Conservation (phyloP, 64 coral and sea anemone species). For the Montipora cactus region DNA sequence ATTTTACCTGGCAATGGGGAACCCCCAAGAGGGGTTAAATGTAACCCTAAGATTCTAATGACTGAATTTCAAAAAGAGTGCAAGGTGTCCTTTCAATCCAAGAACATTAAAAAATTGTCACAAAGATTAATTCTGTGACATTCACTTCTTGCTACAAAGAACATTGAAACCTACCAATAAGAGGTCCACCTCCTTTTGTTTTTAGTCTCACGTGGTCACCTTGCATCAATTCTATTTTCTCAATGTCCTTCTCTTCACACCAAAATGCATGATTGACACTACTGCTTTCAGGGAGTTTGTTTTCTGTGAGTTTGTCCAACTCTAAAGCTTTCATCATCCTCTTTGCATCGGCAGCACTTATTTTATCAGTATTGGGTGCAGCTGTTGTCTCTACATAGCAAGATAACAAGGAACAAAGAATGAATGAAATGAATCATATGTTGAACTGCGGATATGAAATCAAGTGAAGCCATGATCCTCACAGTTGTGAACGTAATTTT, state of each 20-base stretch:
- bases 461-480: too few relatives aligned
- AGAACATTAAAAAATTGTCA: too few relatives aligned
- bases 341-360: slow-evolving; percentile 58
- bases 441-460: too few relatives aligned
- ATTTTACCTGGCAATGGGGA: too few relatives aligned
- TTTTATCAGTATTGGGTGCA: slow-evolving; percentile 68
- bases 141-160: background rate
- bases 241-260: slow-evolving; percentile 86
- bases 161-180: slow-evolving; percentile 61
- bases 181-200: slow-evolving; percentile 80
- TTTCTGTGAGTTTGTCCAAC: slow-evolving; percentile 66
- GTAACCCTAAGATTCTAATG: too few relatives aligned
- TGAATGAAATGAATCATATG: too few relatives aligned
- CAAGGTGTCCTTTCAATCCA: too few relatives aligned
- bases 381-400: slow-evolving; percentile 53
- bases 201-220: slow-evolving; percentile 77
- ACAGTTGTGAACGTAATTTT: too few relatives aligned
- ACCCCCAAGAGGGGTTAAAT: too few relatives aligned
- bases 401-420: too few relatives aligned
- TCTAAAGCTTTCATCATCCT: slow-evolving; percentile 53
- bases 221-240: slow-evolving; percentile 72
- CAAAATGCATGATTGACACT: slow-evolving; percentile 78
- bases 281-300: slow-evolving; percentile 40
- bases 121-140: too few relatives aligned
- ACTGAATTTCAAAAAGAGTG: too few relatives aligned